Conservation (phyloP, 2,113 vertebrate genomes). For the Pollachius pollachius region DNA sequence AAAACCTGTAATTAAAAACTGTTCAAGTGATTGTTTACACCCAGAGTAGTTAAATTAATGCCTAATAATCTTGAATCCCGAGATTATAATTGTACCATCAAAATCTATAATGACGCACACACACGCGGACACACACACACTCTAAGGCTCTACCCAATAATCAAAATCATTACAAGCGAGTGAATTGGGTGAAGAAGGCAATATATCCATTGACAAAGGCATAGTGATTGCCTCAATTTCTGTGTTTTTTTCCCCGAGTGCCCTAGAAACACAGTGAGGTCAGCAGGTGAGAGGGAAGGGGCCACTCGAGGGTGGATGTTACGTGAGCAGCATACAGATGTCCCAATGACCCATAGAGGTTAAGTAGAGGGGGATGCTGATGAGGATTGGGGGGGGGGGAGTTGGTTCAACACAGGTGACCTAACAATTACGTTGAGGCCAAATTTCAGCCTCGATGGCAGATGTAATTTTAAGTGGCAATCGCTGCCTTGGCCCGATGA, state of each 20-base stretch:
- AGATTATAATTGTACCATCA: too few species aligned
- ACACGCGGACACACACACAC: too few species aligned
- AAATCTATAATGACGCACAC: too few species aligned
- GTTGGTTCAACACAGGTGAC: conserved; percentile 12
- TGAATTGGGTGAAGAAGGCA: neutral
- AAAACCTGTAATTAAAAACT: too few species aligned
- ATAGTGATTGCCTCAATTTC: neutral
- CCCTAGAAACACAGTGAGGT: conserved; percentile 19
- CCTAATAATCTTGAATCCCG: too few species aligned
- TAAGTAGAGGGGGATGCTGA: conserved; percentile 14
- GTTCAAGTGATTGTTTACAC: too few species aligned
- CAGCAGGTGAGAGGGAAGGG: conserved; percentile 12
- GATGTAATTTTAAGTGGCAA: too few species aligned
- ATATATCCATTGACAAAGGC: conserved; percentile 5
- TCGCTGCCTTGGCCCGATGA: too few species aligned
- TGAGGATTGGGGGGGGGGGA: neutral
- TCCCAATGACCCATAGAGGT: conserved; percentile 46
- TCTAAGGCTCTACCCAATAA: too few species aligned
- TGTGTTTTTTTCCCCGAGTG: neutral
- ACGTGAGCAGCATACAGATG: conserved; percentile 26
- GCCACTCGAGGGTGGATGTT: neutral
- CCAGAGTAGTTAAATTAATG: too few species aligned
- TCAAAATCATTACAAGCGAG: neutral
- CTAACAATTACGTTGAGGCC: neutral
- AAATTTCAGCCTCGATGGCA: neutral